Base-by-base conservation (phyloP, 2,888 invertebrate genomes). In the Yponomeuta cagnagella region DNA sequence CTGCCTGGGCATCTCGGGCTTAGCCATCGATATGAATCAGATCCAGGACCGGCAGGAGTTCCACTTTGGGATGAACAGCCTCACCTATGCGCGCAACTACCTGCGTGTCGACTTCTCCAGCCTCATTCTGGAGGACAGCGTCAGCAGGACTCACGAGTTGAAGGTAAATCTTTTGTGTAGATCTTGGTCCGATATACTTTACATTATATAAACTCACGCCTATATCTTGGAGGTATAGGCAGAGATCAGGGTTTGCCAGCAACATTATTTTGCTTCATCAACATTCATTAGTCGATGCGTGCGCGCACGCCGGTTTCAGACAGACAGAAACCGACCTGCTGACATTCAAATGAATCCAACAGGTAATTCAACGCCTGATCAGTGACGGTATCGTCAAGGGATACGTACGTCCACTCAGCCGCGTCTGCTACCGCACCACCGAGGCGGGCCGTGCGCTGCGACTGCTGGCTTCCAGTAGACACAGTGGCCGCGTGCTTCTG, bases 91-190 rank as follows among this genome's bases (percentile, higher is more conserved):
- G 4, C 77, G 74, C 48, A 71, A 74, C 10, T 83, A 80, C 68
- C 10, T 30, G 0, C 23, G 77, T 2, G 69, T 79, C 6, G 82
- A 86, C 52, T 76, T 86, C 23, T 72, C 76, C 73, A 77, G 0
- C 2, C 33, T 74, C 2, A 71, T 77, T 8, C 69, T 70, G 8
- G n/a, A 68, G n/a, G 67, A 72, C 58, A 72, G 72, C 31, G 30
- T 37, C 5, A 68, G 12, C 1, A 52, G 52, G 52, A 52, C 43
- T 8, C 43, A 1, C 3, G 74, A 76, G 10, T 68, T 75, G 12
- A 73, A 73, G 66, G 78, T 77, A 71, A 72, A 72, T 48, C 43
- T 3, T 33, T 33, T 33, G 4, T 33, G 4, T 3, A 33, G n/a
- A n/a, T n/a, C n/a, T n/a, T n/a, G n/a, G n/a, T n/a, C n/a, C n/a